A percentile compares a stretch with the other conserved stretches of the same genome.
These are phyloP conservation scores for Andrena trimmerana DNA, from an alignment of 2,888 invertebrate species.

Conservation along the genomic window DNA sequence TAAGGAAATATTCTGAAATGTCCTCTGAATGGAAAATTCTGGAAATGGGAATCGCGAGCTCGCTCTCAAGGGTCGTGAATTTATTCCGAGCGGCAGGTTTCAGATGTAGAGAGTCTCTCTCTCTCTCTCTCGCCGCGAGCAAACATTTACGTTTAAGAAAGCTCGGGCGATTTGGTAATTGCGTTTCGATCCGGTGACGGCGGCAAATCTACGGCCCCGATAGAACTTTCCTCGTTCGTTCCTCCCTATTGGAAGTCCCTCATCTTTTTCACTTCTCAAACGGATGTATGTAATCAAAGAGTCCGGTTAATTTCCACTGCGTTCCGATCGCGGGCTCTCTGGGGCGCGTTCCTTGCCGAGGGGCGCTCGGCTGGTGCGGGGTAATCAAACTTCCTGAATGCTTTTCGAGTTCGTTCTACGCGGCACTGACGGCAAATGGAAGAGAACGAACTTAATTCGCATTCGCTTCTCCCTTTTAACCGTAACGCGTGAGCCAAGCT, in stretches of 20 bases:
- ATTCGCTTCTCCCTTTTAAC: conserved; percentile 66
- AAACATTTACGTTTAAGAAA: neutral
- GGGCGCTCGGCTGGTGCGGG: conserved; percentile 55
- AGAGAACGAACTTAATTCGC: conserved; percentile 75
- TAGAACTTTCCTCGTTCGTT: neutral
- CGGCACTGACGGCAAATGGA: conserved; percentile 1
- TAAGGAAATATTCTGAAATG: no score
- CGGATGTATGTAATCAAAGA: conserved; percentile 30
- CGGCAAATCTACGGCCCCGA: neutral
- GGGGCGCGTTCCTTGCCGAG: conserved; percentile 7
- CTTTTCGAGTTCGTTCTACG: conserved; percentile 77
- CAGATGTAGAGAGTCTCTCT: neutral
- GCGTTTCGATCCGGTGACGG: neutral
- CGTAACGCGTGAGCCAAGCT: conserved; percentile 27
- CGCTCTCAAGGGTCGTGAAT: neutral
- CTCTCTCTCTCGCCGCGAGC: no score
- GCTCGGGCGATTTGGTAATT: neutral
- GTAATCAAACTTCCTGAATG: conserved; percentile 71
- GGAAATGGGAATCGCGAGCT: no score
- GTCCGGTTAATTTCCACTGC: conserved; percentile 18
- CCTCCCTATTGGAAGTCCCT: neutral
- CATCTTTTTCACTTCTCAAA: conserved; percentile 19
- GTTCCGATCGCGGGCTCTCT: conserved; percentile 20
- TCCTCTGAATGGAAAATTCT: no score
- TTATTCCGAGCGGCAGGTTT: neutral